Evolutionary conservation across 2,113 vertebrate genomes (phyloP).

Genomic region (Trogon surrucura): DNA sequence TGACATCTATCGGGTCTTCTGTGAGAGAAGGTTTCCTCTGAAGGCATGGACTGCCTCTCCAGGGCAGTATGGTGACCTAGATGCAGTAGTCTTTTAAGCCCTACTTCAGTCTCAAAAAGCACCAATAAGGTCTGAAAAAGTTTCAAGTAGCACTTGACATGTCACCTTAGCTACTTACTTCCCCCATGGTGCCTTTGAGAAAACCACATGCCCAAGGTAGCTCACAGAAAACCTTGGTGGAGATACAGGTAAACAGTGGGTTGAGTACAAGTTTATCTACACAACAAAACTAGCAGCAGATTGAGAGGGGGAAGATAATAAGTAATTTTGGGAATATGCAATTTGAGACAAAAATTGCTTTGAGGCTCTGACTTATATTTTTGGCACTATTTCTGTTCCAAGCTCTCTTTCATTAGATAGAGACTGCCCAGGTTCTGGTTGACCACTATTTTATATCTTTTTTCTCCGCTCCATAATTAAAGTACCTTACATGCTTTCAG

Average conservation of each 20-base stretch:
- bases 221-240: neutral
- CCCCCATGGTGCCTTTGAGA: neutral
- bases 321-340: neutral
- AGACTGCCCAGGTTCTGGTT: neutral
- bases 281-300: neutral
- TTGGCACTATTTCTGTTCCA: neutral
- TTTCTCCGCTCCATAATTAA: neutral
- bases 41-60: neutral
- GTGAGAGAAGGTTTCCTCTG: neutral
- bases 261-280: neutral
- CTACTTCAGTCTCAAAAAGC: neutral
- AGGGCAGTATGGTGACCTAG: neutral
- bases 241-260: neutral
- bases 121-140: neutral
- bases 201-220: neutral
- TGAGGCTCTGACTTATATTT: neutral
- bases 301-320: constrained; percentile 9
- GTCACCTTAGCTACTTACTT: neutral
- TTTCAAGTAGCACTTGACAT: neutral
- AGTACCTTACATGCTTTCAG: neutral
- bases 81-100: neutral
- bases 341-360: constrained; percentile 28
- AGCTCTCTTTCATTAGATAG: neutral
- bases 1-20: neutral
- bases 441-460: neutral